A percentile compares a stretch with the other conserved stretches of the same genome.
Evolutionary conservation across 2,888 invertebrate species (phyloP).

Genomic region (Acanthosepion pharaonis): DNA sequence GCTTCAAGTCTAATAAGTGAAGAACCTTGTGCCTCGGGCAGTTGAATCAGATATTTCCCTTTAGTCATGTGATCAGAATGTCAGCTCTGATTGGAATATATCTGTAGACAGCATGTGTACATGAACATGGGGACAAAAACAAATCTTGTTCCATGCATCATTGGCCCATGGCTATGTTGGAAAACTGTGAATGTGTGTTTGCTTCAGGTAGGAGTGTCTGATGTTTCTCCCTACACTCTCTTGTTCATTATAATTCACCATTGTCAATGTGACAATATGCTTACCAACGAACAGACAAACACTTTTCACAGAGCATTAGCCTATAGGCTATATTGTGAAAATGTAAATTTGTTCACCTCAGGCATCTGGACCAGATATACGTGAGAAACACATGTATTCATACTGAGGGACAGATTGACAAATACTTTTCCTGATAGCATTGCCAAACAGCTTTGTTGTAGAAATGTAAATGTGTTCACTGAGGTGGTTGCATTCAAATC

Average conservation of each 20-base stretch:
- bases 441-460: not conserved
- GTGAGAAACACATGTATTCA: not conserved
- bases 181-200: slow-evolving; percentile 18
- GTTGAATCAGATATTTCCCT: not conserved
- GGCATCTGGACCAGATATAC: too few species aligned
- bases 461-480: not conserved
- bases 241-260: not conserved
- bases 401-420: not conserved
- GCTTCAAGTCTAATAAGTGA: not conserved
- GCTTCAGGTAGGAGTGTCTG: not conserved
- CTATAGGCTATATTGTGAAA: not conserved
- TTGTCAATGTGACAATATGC: not conserved
- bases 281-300: not conserved
- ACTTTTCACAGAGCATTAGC: not conserved
- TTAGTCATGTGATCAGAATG: not conserved
- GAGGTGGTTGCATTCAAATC: not conserved
- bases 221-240: not conserved
- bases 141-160: not conserved
- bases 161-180: not conserved
- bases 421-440: not conserved
- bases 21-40: not conserved
- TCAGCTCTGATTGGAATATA: not conserved
- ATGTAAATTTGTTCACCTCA: too few species aligned
- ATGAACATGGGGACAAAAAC: not conserved
- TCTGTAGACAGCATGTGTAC: not conserved